Evolutionary conservation across 2,888 invertebrate species (phyloP), one percentile per base, ranked within the genome.

Genomic region (Mimas tiliae): DNA sequence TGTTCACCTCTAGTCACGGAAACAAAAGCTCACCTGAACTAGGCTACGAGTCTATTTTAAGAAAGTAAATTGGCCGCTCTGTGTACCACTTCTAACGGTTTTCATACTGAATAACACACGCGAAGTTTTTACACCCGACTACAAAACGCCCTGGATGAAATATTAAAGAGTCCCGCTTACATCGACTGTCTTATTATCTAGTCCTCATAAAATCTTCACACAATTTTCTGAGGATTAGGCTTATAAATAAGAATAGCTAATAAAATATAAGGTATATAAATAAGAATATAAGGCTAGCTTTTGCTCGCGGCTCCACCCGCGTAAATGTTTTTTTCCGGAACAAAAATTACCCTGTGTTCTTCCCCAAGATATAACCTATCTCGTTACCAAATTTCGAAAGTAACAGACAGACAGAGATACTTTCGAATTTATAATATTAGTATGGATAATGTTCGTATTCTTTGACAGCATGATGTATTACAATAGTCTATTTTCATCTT

Each of bases 31-130:
- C 16, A 42, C 58, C 58, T 12, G 11, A 58, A 58, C 58, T 58
- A 58, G 58, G 58, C 58, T 58, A 19, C 58, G 38, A 11, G 21
- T 9, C 58, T 58, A 58, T 58, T 58, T 58, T 58, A 42, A 58
- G 58, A 58, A 42, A 58, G 58, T 58, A 58, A 58, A 58, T 58
- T 58, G 42, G 58, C 42, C 55, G 38, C 38, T 11, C 38, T 9
- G 19, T 42, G 58, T 42, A 19, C 7, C 53, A 34, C 58, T 58
- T 42, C 38, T 58, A 42, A 19, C 42, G 42, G 58, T 38, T 58
- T 19, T 58, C 58, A 6, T 42, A 42, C 14, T 42, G 42, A 42
- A 58, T 19, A 27, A 33, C 14, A 45, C 38, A 58, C 42, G 19
- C 38, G 8, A 11, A 58, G 58, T 58, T 58, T 19, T 21, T 12